Base-by-base conservation (phyloP, 30 jellyfish, hydroid and myxozoan genomes). In the Mastigias papua region DNA sequence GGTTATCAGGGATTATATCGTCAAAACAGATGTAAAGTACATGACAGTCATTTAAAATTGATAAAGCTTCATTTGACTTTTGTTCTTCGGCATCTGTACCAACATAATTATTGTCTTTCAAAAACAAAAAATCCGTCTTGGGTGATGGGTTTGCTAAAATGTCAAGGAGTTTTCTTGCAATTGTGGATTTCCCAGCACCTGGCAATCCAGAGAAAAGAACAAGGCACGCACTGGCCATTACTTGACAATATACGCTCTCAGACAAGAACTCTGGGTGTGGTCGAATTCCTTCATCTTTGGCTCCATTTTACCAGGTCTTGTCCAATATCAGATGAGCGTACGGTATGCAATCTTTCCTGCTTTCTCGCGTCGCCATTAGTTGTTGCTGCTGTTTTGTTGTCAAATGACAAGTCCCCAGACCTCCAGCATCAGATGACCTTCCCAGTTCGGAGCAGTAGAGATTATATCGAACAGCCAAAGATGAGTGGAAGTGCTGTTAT, bases 141-240 rank as follows among this genome's bases (percentile, higher is more conserved):
- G 60, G 8, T 16, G 8, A 6, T 46, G 8, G 60, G 67, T 54
- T 19, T 29, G 67, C 11, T 29, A 71, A 23, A 15, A 35, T 31
- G 1, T 83, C 80, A n/a, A 48, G 17, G 1, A 93, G 31, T 29
- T 42, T 48, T 28, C 48, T 34, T 4, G 92, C 94, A 16, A 94
- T 58, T 26, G 90, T 73, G 8, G 97, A 82, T 61, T 94, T 94
- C 20, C 99, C 99, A 51, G 85, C 96, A 19, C 91, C 99, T 23
- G 99, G 99, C 49, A 94, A 62, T 23, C 99, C 99, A 79, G 94
- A 79, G 63, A 94, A 27, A 19, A 94, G 21, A 0, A 78, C 88
- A 8, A 88, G 28, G 46, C 97, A 67, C 8, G 82, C 63, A 19
- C 32, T 20, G 4, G 90, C 75, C 82, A 80, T 42, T 42, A 42